These are phyloP conservation scores for Bombus confusus DNA, from an alignment of 1,140 invertebrate species.

Conservation along the genomic window DNA sequence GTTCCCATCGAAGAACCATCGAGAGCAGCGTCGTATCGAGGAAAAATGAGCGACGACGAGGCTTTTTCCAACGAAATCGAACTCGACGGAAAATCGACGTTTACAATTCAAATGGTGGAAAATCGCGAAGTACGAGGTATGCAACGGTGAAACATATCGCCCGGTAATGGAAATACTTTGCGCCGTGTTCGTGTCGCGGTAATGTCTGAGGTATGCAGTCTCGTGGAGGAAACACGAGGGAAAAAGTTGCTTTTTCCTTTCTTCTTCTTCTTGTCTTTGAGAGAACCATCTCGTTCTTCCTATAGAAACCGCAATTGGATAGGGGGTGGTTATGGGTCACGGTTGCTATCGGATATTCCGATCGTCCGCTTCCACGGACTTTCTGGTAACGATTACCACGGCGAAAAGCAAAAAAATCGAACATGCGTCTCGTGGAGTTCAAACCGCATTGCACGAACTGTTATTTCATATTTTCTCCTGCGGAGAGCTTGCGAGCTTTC, in stretches of 20 bases:
- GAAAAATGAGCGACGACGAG: constrained; percentile 6
- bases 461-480: neutral
- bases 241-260: constrained; percentile 50
- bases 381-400: constrained; percentile 48
- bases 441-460: neutral
- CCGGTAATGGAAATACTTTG: constrained; percentile 67
- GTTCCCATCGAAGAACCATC: neutral
- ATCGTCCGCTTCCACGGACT: constrained; percentile 27
- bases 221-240: constrained; percentile 4
- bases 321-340: constrained; percentile 58
- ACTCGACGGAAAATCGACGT: constrained; percentile 49
- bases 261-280: neutral
- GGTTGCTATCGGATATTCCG: constrained; percentile 49
- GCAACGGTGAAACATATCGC: constrained; percentile 60
- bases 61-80: neutral
- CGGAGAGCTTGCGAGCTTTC: too few relatives aligned
- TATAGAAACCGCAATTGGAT: constrained; percentile 40
- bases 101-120: constrained; percentile 63
- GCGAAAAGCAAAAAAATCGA: neutral
- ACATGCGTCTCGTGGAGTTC: too few relatives aligned
- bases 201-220: constrained; percentile 54
- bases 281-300: constrained; percentile 17
- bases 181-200: constrained; percentile 56
- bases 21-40: too few relatives aligned
- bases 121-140: constrained; percentile 59